Evolutionary conservation across 2,888 invertebrate genomes (phyloP), one percentile per base, ranked within the genome.

Genomic region (Brenthis ino): DNA sequence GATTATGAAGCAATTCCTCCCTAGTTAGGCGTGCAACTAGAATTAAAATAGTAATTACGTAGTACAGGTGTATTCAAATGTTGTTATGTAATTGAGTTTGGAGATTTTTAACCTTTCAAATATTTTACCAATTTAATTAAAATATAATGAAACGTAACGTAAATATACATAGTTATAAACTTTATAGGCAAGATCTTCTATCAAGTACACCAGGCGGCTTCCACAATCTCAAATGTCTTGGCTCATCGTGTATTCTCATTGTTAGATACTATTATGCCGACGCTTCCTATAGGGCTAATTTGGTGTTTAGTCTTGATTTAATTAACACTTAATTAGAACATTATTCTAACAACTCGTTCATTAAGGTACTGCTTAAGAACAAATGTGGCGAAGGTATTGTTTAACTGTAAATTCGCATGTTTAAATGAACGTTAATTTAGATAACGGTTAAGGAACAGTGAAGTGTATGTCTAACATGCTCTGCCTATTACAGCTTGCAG

Each of bases 31-130:
- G 64, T 64, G 60, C 69, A 73, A 67, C 72, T 69, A 58, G 71
- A 69, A 71, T 71, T 71, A 69, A 68, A 72, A 71, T 72, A 71
- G 75, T 72, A 75, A 72, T 75, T 71, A 70, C 72, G 65, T 55
- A 70, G 71, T 73, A 65, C 76, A 75, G 75, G 73, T 75, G 76
- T 69, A 66, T 64, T 69, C 65, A 71, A 75, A 67, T 50, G 67
- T 63, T 65, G 51, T 65, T 43, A 33, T 56, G 55, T 61, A 50
- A 56, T 48, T 56, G 56, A 67, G 50, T 50, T 50, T 67, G 12
- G 11, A 50, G 56, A n/a, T 56, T 63, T 53, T 63, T 63, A 33
- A 16, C 37, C 43, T 54, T 54, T 37, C 53, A 37, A 54, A 53
- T 54, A 63, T 33, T n/a, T 50, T 28, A 12, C 48, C 16, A 50